phyloP scores from a whole-genome alignment of 2,888 invertebrate genomes.

The Euproctis similis region DNA sequence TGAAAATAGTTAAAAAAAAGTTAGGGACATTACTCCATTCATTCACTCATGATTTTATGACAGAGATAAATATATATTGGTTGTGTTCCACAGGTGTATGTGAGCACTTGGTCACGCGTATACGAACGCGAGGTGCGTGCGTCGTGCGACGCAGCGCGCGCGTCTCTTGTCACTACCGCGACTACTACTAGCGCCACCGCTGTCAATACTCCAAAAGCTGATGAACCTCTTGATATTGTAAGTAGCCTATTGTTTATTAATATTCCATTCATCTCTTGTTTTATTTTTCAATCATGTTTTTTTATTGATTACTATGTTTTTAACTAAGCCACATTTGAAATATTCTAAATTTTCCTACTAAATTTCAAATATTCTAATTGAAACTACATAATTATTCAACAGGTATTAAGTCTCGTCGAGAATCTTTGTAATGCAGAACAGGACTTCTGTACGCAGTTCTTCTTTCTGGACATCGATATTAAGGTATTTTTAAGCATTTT shows the following conservation, averaged over 20 bases:
- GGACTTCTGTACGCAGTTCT: constrained; percentile 94
- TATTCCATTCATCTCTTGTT: too few species aligned
- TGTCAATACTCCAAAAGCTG: constrained; percentile 23
- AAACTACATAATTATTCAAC: constrained; percentile 7
- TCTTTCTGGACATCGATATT: constrained; percentile 82
- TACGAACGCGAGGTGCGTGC: constrained; percentile 90
- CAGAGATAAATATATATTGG: too few species aligned
- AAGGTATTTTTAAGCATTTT: too few species aligned
- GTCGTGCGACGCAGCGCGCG: constrained; percentile 85
- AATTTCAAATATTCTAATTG: too few species aligned
- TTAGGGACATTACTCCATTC: too few species aligned
- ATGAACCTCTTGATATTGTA: constrained; percentile 40
- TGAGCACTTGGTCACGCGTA: constrained; percentile 86
- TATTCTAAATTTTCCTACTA: too few species aligned
- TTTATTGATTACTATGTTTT: too few species aligned
- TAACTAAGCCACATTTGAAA: too few species aligned
- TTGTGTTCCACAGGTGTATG: constrained; percentile 77
- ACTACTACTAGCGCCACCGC: constrained; percentile 15
- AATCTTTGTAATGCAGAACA: constrained; percentile 95
- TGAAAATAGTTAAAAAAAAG: too few species aligned
- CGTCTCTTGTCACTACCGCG: constrained; percentile 38
- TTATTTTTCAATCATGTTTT: too few species aligned
- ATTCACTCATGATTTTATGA: too few species aligned
- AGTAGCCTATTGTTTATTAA: too few species aligned
- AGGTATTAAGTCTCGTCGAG: constrained; percentile 91